Base-by-base conservation (phyloP, 2,113 vertebrate species). In the Fregetta grallaria region DNA sequence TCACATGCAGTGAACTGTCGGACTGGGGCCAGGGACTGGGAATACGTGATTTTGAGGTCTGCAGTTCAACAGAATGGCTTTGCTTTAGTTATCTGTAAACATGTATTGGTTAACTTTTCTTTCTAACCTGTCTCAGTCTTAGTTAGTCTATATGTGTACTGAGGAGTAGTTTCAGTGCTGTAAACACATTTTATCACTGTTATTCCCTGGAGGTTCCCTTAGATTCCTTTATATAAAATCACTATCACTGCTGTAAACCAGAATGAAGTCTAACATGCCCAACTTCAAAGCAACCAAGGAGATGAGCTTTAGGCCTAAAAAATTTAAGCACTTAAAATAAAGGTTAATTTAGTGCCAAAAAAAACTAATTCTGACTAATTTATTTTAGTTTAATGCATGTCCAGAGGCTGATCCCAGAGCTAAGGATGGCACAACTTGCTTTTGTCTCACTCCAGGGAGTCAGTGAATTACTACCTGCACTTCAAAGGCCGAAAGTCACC, bases 301-400 rank as follows among this genome's bases (percentile, higher is more conserved):
- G 80, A 82, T 34, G 15, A 91, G 40, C 58, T 52, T 78, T 56
- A 87, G 66, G 55, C 42, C 62, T 95, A 42, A 80, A 82, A 95
- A 66, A 52, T 8, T 58, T 75, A 87, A 87, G 26, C 19, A 75
- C 53, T 85, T 90, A 68, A 91, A 96, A 84, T 78, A 94, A 85
- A 95, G 73, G 50, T 90, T 90, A 82, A 92, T 90, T 87, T 95
- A 68, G 10, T 82, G 29, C 27, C 61, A 95, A 40, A 79, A 79
- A 81, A 92, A 63, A 2, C 13, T 65, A 73, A 76, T 73, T 95
- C 45, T 87, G 49, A 79, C 36, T 82, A 73, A 94, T 94, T 95
- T 94, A 71, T 82, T 96, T 89, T 70, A 17, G 19, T 72, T 84
- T 79, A 58, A 65, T 70, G 22, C 42, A 66, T 59, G 32, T 42